Evolutionary conservation across 2,888 invertebrate species (phyloP).

Genomic region (Panopea generosa): DNA sequence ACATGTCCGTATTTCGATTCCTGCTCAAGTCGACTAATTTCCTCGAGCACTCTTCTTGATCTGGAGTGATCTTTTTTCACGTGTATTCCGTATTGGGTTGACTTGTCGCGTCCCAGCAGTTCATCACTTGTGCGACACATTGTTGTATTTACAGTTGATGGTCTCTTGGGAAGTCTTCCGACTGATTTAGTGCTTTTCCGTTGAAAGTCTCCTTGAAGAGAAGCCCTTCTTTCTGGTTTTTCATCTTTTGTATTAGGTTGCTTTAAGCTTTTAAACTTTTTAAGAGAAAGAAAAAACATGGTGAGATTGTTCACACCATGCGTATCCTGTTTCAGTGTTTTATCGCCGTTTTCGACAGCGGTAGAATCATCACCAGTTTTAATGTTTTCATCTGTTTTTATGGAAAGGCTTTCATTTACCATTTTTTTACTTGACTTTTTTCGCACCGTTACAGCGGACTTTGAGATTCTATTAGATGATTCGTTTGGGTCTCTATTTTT

Average conservation of each 20-base stretch:
- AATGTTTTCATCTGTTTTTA: background rate
- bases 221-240: background rate
- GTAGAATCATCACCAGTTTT: background rate
- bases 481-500: constrained; percentile 57
- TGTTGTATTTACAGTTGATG: constrained; percentile 23
- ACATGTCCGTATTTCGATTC: constrained; percentile 60
- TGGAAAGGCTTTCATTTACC: background rate
- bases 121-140: constrained; percentile 11
- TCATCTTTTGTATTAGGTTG: background rate
- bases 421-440: background rate
- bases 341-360: background rate
- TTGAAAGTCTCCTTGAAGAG: background rate
- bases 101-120: constrained; percentile 3
- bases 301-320: constrained; percentile 47
- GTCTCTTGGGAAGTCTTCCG: constrained; percentile 9
- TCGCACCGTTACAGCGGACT: constrained; percentile 19
- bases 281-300: constrained; percentile 53
- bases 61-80: constrained; percentile 58
- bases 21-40: constrained; percentile 65
- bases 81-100: constrained; percentile 55
- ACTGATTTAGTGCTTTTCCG: background rate
- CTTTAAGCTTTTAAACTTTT: constrained; percentile 30
- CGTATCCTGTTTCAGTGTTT: background rate
- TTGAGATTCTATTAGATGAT: constrained; percentile 34
- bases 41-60: constrained; percentile 62